Evolutionary conservation across 2,113 vertebrate species (phyloP).

Genomic region (Tragelaphus scriptus): DNA sequence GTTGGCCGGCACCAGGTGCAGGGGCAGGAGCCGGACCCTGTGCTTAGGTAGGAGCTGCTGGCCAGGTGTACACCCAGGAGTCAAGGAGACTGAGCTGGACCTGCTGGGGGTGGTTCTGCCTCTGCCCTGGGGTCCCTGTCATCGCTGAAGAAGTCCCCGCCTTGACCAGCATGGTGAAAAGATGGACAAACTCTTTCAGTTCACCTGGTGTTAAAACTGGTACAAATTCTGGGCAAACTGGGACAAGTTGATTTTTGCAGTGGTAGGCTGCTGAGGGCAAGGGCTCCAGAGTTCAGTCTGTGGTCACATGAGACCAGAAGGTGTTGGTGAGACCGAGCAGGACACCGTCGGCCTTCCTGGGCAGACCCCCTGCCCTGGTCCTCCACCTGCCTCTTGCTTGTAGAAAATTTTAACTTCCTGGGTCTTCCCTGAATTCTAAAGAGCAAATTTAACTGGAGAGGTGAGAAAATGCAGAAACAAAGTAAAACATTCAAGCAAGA

Average conservation of each 20-base stretch:
- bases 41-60: not conserved
- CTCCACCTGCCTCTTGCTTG: not conserved
- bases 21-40: rapidly evolving
- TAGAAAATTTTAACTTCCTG: not conserved
- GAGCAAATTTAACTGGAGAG: not conserved
- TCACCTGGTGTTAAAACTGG: not conserved
- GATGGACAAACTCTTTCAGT: not conserved
- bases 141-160: rapidly evolving
- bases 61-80: rapidly evolving
- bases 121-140: not conserved
- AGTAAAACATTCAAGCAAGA: not conserved
- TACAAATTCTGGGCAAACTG: not conserved
- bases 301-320: no score
- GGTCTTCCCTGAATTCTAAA: not conserved
- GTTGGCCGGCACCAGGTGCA: not conserved
- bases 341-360: not conserved
- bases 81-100: rapidly evolving
- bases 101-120: rapidly evolving
- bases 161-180: no score
- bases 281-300: not conserved
- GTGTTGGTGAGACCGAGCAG: not conserved
- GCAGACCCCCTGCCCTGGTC: not conserved
- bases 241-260: rapidly evolving
- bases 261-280: not conserved
- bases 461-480: not conserved